These are phyloP conservation scores for Lamellibrachia satsuma DNA, from an alignment of 2,888 invertebrate species.

Conservation along the genomic window DNA sequence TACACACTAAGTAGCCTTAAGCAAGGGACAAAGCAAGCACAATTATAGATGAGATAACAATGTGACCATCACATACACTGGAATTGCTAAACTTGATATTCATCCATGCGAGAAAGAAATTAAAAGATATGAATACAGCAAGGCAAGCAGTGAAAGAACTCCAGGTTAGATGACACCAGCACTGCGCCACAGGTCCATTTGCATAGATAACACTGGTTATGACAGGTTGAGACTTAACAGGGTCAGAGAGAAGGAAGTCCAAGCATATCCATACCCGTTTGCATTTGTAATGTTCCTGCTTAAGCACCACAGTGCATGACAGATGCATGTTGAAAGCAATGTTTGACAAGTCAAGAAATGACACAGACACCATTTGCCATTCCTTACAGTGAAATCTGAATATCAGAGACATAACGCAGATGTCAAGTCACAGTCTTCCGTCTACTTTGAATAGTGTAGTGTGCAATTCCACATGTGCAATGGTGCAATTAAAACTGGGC, in stretches of 20 bases:
- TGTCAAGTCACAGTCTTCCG: not conserved
- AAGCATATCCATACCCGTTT: not conserved
- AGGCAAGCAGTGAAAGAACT: not conserved
- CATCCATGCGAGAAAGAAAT: not conserved
- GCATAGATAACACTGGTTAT: not conserved
- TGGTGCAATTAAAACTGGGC: not conserved
- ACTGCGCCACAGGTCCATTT: not conserved
- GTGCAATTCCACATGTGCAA: not conserved
- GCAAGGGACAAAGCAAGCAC: not conserved
- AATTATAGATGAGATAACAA: not conserved
- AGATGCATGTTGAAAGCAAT: not conserved
- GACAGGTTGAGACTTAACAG: not conserved
- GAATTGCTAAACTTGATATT: not conserved
- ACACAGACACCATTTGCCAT: not conserved
- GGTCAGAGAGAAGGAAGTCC: not conserved
- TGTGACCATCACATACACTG: not conserved
- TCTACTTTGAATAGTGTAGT: not conserved
- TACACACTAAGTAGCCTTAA: not conserved
- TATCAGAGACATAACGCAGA: not conserved
- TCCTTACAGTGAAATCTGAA: not conserved
- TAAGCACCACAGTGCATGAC: not conserved
- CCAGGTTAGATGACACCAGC: not conserved
- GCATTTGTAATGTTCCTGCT: not conserved
- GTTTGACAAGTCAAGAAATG: not conserved
- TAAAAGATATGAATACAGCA: not conserved